phyloP scores from a whole-genome alignment of 1,140 invertebrate genomes.

The Diorhabda carinulata region DNA sequence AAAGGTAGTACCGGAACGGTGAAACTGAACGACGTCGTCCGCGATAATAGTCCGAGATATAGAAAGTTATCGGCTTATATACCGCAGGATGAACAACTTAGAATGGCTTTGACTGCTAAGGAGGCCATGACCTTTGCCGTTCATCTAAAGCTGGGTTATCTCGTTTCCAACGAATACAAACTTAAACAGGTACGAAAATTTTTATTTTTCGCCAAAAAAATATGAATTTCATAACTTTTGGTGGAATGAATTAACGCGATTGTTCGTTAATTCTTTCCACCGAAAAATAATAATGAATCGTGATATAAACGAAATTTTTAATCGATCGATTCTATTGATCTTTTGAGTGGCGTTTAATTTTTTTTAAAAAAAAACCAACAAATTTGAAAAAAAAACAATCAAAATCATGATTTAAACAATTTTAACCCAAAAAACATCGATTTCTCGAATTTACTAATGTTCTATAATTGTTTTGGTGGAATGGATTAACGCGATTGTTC shows the following conservation, averaged over 20 bases:
- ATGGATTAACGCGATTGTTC: too few relatives aligned
- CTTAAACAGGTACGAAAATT: slow-evolving; percentile 54
- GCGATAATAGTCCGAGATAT: slow-evolving; percentile 63
- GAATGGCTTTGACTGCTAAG: slow-evolving; percentile 75
- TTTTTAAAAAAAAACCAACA: too few relatives aligned
- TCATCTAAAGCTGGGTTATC: slow-evolving; percentile 77
- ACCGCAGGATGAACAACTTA: slow-evolving; percentile 83
- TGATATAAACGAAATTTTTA: too few relatives aligned
- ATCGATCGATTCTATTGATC: too few relatives aligned
- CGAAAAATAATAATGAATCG: too few relatives aligned
- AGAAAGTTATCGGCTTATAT: slow-evolving; percentile 85
- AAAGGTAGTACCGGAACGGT: slow-evolving; percentile 53
- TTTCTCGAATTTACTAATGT: too few relatives aligned
- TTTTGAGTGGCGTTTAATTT: too few relatives aligned
- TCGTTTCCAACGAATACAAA: slow-evolving; percentile 59
- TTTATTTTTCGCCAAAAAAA: background rate
- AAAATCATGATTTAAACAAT: too few relatives aligned
- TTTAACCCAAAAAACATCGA: too few relatives aligned
- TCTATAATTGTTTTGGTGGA: too few relatives aligned
- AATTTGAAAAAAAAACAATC: too few relatives aligned
- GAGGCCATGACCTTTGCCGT: slow-evolving; percentile 85
- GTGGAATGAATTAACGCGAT: background rate
- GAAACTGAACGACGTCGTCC: slow-evolving; percentile 49
- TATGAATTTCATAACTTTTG: background rate
- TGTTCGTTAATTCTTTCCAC: too few relatives aligned